Conservation (phyloP, 2,888 invertebrate species). For the Hypselothyrea guttata region DNA sequence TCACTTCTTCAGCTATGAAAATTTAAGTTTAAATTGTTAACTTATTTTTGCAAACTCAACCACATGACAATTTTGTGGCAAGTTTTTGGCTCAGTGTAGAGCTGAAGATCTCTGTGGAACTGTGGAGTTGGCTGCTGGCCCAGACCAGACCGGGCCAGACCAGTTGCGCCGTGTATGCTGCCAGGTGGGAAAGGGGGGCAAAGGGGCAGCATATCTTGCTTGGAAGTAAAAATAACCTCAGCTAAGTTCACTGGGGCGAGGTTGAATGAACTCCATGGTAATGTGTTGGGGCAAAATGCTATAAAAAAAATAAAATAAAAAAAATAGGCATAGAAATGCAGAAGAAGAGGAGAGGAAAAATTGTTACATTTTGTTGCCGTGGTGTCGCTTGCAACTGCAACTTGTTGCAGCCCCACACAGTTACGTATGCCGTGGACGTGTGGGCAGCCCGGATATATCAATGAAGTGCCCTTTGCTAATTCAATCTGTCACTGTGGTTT, state of each 20-base stretch:
- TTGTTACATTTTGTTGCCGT: slow-evolving; percentile 30
- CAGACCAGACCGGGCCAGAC: slow-evolving; percentile 64
- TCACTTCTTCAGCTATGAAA: too few relatives aligned
- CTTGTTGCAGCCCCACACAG: slow-evolving; percentile 34
- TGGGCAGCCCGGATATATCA: slow-evolving; percentile 70
- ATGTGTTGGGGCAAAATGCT: slow-evolving; percentile 32
- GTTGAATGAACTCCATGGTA: slow-evolving; percentile 81
- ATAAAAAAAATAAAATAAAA: slow-evolving; percentile 30
- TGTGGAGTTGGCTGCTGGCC: slow-evolving; percentile 29
- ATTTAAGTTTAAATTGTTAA: too few relatives aligned
- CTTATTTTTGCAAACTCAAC: too few relatives aligned
- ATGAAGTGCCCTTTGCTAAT: slow-evolving; percentile 64
- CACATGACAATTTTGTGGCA: too few relatives aligned
- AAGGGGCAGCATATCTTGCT: slow-evolving; percentile 41
- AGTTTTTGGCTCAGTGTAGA: neutral
- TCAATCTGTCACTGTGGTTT: slow-evolving; percentile 60
- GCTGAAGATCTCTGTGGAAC: slow-evolving; percentile 33
- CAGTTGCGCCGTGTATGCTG: slow-evolving; percentile 47
- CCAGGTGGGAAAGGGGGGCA: neutral
- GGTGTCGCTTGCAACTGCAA: slow-evolving; percentile 52
- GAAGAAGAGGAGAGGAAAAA: slow-evolving; percentile 29
- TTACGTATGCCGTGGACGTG: slow-evolving; percentile 8
- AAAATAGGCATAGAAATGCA: slow-evolving; percentile 19
- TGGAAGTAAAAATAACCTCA: slow-evolving; percentile 82
- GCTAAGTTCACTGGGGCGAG: slow-evolving; percentile 83